Evolutionary conservation across 2,113 vertebrate genomes (phyloP), one percentile per base, ranked within the genome.

Genomic region (Syngnathus floridae): DNA sequence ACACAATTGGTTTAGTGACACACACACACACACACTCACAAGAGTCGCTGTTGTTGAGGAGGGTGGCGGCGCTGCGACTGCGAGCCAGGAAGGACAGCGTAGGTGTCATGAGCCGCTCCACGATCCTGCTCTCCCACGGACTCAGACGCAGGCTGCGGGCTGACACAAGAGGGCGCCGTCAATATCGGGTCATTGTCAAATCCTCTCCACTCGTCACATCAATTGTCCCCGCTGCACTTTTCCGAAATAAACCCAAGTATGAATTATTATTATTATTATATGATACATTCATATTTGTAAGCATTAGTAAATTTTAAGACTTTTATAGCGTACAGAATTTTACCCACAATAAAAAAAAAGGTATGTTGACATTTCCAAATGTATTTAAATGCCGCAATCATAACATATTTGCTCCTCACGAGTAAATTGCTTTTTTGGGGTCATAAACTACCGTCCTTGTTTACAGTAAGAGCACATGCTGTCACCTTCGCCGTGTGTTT

Each of bases 61-160:
- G 91, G 0, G 92, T 94, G 84, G 93, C 94, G 0, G 94, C 94
- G 3, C 96, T 98, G 58, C 95, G 92, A 82, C 96, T 99, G 72
- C 96, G 92, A 0, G 95, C 95, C 36, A 99, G 88, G 88, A 98
- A 99, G 71, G 96, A 98, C 79, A 98, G 87, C 0, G 96, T 99
- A 2, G 96, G 96, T 0, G 96, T 98, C 95, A 98, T 98, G 84
- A 99, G 90, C 54, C 96, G 91, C 90, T 98, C 96, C 89, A 99
- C 96, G 10, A 99, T 98, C 75, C 93, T 94, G 86, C 94, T 98
- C 90, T 99, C 96, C 95, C 95, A 97, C 0, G 96, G 91, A 67
- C 96, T 99, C 75, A 99, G 92, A 69, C 94, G 95, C 71, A 96
- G 82, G 76, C 95, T 96, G 78, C 96, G 92, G 87, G 96, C 96